Base-by-base conservation (phyloP, 2,888 invertebrate genomes). In the Lepidochrysops patricia region DNA sequence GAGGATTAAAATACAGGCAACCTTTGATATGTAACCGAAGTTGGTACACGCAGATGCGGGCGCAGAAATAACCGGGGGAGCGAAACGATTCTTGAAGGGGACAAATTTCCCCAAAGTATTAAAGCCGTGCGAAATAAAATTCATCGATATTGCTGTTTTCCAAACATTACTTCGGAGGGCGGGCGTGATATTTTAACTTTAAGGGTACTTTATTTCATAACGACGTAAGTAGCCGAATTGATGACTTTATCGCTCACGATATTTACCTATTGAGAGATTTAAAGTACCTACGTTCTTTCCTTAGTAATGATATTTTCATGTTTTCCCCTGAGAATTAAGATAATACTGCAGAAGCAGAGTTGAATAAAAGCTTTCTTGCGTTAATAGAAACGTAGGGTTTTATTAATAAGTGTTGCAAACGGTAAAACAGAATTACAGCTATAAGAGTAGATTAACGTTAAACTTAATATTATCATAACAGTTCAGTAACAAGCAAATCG, bases 121-220 rank as follows among this genome's bases (percentile, higher is more conserved):
- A 77, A 81, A 83, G 77, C 80, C 77, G 78, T 74, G 73, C 76
- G 77, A 83, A 82, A 84, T 79, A 84, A 82, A 83, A 84, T 84
- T 84, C 82, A 85, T 83, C 72, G 82, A 79, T 80, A 82, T 82
- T 79, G 75, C 72, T 72, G 69, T 75, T 77, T 74, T 72, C 71
- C 71, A 72, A 81, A 77, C 70, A 72, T 75, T 71, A 63, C 65
- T 66, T 68, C 63, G 62, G 60, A 63, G 61, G 62, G 57, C 54
- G 60, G 57, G 57, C 62, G 60, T 65, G 50, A 62, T 64, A 62
- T 67, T 67, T 65, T 65, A 64, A 64, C 63, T 59, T 32, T 57
- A 58, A 52, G 58, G 27, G 43, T 56, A 37, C 23, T 32, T 57
- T 35, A 49, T 54, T 56, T 58, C 57, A 56, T 50, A 58, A 58